Conservation (phyloP, 2,888 invertebrate species). For the Andrena hattorfiana region DNA sequence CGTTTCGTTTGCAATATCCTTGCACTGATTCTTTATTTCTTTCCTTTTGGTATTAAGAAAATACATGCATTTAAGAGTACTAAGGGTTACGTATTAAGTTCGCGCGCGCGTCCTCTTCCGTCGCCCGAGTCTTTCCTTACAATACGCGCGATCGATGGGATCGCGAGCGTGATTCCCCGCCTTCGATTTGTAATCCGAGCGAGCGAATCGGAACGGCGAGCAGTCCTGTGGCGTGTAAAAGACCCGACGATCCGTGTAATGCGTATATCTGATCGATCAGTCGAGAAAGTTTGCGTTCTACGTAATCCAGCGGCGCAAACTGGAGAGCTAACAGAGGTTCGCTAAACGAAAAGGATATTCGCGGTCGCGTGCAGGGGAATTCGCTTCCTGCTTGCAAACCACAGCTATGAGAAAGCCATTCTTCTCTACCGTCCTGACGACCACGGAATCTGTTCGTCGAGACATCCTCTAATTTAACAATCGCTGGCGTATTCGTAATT, state of each 20-base stretch:
- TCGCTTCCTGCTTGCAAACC: not conserved
- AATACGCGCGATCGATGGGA: slow-evolving; percentile 15
- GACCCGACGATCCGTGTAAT: not conserved
- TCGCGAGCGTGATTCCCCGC: not conserved
- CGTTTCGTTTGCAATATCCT: slow-evolving; percentile 55
- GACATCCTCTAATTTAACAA: not conserved
- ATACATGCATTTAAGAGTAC: slow-evolving; percentile 83
- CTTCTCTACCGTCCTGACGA: not conserved
- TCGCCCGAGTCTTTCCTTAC: not conserved
- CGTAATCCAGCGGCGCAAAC: not conserved
- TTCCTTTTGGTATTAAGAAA: slow-evolving; percentile 79
- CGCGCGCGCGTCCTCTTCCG: slow-evolving; percentile 7
- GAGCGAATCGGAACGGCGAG: not conserved
- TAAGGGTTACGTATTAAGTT: slow-evolving; percentile 65
- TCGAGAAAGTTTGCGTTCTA: slow-evolving; percentile 15
- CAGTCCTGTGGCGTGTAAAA: not conserved
- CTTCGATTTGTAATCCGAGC: not conserved
- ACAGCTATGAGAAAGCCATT: not conserved
- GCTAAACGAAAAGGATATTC: not conserved
- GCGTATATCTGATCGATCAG: slow-evolving; percentile 5
- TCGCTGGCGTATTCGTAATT: not conserved
- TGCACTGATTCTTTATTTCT: slow-evolving; percentile 77
- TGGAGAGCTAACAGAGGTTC: not conserved
- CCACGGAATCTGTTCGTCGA: not conserved
- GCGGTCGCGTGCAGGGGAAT: not conserved